Evolutionary conservation across 2,888 invertebrate species (phyloP), one percentile per base, ranked within the genome.

Genomic region (Cerastoderma edule): DNA sequence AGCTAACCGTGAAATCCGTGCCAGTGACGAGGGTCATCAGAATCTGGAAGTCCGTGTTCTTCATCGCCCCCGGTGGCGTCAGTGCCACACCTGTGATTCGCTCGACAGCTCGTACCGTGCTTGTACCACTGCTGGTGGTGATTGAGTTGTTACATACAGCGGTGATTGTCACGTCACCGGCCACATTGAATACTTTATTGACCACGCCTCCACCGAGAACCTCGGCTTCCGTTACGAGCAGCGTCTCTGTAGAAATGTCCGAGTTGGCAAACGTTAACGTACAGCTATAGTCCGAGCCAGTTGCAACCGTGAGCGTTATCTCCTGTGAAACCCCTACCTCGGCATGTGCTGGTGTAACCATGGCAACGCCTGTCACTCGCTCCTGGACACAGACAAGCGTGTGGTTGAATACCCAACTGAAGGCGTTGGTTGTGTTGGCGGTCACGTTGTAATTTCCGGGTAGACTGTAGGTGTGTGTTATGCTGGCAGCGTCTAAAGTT

Each of bases 211-310:
- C 65, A 24, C 72, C 60, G 19, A 76, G 64, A 27, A 64, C 48
- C 22, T 64, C 69, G 10, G 32, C 27, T 8, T 80, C 75, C 16
- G 72, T 75, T 0, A 54, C 70, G 0, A 28, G 30, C 13, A 75
- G 24, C 5, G 54, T 63, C 4, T 57, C 70, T 2, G 72, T 24
- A 5, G 70, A 48, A 5, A 67, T 67, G 66, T 88, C 89, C 0
- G 84, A 84, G 28, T 72, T 83, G 13, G 75, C 71, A 35, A 72
- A 44, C 1, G 46, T 50, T 13, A 48, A n/a, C 1, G 56, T 64
- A 57, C 91, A 91, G 8, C 75, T 78, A 69, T 87, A 91, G 72
- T 91, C 78, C 0, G 89, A 86, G 8, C 91, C 91, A 4, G 75
- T 60, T 10, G 83, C 68, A 79, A 90, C 76, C 0, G 70, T 65